These are phyloP conservation scores for Lamellibrachia columna DNA, from an alignment of 2,888 invertebrate genomes.

Conservation along the genomic window DNA sequence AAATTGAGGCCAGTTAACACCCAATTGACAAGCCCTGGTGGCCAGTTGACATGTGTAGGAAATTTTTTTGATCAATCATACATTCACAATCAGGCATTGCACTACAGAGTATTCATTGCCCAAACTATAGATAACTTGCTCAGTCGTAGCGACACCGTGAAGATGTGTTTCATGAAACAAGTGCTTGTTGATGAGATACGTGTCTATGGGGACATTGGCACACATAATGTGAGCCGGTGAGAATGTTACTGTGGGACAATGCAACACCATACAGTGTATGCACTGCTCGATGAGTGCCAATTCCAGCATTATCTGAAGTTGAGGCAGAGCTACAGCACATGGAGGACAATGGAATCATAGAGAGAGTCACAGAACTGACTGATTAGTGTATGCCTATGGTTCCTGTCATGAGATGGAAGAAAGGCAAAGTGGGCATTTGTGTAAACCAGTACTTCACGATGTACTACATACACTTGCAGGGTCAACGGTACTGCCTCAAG, in stretches of 20 bases:
- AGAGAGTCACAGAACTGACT: background rate
- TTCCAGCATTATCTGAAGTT: background rate
- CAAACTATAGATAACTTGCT: no score
- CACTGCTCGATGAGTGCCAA: background rate
- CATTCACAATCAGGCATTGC: no score
- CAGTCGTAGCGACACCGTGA: no score
- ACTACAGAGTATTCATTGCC: no score
- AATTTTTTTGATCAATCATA: no score
- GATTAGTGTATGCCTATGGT: background rate
- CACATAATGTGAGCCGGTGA: background rate
- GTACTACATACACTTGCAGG: no score
- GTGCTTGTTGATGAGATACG: background rate
- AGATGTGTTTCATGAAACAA: background rate
- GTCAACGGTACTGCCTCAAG: background rate
- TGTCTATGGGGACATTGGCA: background rate
- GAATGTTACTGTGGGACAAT: background rate
- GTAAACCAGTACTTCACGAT: background rate
- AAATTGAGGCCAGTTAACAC: no score
- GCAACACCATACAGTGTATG: background rate
- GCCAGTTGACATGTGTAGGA: no score
- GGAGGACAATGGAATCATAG: background rate
- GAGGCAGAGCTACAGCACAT: background rate
- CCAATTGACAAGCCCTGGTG: no score
- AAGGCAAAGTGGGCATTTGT: background rate
- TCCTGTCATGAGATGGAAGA: background rate